Evolutionary conservation across 2,888 invertebrate genomes (phyloP), one percentile per base, ranked within the genome.

Genomic region (Fragum sueziense): DNA sequence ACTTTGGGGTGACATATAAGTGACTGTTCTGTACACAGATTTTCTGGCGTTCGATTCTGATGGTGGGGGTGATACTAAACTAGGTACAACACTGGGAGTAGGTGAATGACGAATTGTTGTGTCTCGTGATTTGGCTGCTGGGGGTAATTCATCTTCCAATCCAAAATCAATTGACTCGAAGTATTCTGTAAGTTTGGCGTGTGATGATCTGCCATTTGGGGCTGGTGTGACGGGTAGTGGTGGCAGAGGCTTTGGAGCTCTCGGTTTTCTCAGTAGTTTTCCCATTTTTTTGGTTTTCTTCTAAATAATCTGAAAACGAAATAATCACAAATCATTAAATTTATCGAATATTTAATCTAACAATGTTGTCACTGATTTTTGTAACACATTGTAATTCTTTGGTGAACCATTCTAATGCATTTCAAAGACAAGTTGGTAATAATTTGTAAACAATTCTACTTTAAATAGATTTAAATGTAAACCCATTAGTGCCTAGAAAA

Each of bases 11-110:
- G 85, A 84, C 57, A 79, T 78, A 54, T 85, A 85, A 7, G 84
- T 78, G 33, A 79, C 77, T 34, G 79, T 80, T 68, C 85, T 71
- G 25, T 78, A 84, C 11, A 82, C 76, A 29, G 83, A 78, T 34
- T 78, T 74, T 0, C 82, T 79, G n/a, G 86, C 86, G 4, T 76
- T 83, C 0, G 88, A 88, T 75, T 88, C 90, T 27, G 90, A 89
- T 2, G 90, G 90, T 9, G 89, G 89, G 14, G 90, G 90, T 2
- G 82, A 82, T 0, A 76, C 87, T 11, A 89, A 73, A 76, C 89
- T 90, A 2, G 89, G 88, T 0, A 87, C 89, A 51, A 86, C 85
- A 76, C 90, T 90, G 0, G 88, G 88, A 17, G 85, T 85, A 1
- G 89, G 83, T 65, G 78, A 81, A 51, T 79, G 84, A 29, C 74